Base-by-base conservation (phyloP, 2,888 invertebrate species). In the Pollenia labialis region DNA sequence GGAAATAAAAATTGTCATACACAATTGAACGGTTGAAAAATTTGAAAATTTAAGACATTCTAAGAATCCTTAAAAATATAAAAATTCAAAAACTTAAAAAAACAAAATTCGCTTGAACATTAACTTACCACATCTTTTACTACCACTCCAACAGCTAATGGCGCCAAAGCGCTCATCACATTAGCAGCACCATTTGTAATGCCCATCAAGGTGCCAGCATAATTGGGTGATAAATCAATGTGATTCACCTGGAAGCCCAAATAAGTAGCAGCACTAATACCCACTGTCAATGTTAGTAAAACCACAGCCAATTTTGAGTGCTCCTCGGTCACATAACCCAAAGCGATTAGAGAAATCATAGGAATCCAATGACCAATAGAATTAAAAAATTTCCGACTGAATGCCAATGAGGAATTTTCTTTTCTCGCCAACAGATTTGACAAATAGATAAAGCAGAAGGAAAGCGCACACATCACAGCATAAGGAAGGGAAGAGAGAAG, bases 191-290 rank as follows among this genome's bases (percentile, higher is more conserved):
- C 96, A 91, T 97, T 97, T 0, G 97, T 97, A 88, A 97, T 95
- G 4, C 97, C 97, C 97, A 97, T 97, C 90, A 97, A 93, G 0
- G 96, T 96, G 54, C 97, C 97, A 7, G 97, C 96, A 92, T 96
- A 97, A 91, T 96, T 97, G 0, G 97, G 97, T 7, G 97, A 96
- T 74, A 98, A 94, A 94, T 98, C 97, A 89, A 98, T 96, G 90
- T 97, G 97, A 88, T 97, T 97, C 95, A 95, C 94, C 95, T 96
- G 95, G 91, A 96, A 97, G 9, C 97, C 97, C 68, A 96, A 95
- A 89, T 96, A 97, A 71, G 96, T 95, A 0, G 96, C 96, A 0
- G 97, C 96, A 90, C 97, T 97, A 1, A 96, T 94, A 0, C 97
- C 96, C 0, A 97, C 96, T 0, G 97, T 96, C 11, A 96, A 90